These are phyloP conservation scores for Ciconia stormi DNA, from an alignment of 2,113 vertebrate genomes.

Conservation along the genomic window DNA sequence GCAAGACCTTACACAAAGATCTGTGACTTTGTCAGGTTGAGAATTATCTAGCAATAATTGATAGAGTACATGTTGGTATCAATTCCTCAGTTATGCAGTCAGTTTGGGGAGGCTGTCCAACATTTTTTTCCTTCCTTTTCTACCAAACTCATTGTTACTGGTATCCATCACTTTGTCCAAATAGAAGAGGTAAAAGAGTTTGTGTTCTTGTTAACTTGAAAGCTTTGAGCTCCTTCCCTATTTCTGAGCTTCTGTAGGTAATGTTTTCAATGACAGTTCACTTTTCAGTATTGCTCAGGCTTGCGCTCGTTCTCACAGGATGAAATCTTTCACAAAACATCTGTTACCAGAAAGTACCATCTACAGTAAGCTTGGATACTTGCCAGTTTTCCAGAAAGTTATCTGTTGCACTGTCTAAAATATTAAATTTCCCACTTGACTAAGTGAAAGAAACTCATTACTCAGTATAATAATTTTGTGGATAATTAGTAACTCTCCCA, in stretches of 20 bases:
- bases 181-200: background rate
- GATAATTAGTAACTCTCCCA: constrained; percentile 25
- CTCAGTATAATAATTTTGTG: constrained; percentile 27
- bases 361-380: background rate
- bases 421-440: constrained; percentile 7
- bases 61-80: background rate
- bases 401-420: background rate
- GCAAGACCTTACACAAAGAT: background rate
- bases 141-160: background rate
- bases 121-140: background rate
- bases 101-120: rapidly evolving
- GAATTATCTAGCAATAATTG: background rate
- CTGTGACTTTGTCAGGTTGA: background rate
- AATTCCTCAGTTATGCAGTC: background rate
- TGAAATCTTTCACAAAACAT: background rate
- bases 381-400: constrained; percentile 5
- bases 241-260: background rate
- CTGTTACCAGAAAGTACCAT: background rate
- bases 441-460: constrained; percentile 19
- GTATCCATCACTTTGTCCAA: background rate
- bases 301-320: background rate
- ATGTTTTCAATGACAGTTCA: background rate
- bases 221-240: background rate
- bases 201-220: background rate
- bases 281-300: background rate